phyloP scores from a whole-genome alignment of 2,888 invertebrate genomes.

The Zygaena filipendulae region DNA sequence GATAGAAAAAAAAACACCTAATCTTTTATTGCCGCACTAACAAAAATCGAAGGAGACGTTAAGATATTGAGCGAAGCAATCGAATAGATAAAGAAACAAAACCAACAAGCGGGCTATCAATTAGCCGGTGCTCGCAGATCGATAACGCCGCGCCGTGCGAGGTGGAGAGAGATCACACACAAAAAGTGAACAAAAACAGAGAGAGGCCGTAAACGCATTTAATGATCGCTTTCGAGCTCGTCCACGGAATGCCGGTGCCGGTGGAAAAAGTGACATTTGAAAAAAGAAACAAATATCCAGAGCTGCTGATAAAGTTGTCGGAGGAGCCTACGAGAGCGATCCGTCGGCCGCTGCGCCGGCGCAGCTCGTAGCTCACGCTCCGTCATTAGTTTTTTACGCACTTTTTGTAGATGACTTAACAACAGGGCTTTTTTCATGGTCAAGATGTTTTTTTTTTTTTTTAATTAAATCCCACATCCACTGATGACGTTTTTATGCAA shows the following conservation, averaged over 20 bases:
- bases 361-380: no score
- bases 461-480: no score
- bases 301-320: conserved; percentile 36
- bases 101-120: conserved; percentile 48
- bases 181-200: conserved; percentile 30
- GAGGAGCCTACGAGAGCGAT: conserved; percentile 20
- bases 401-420: no score
- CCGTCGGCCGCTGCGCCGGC: conserved; percentile 12
- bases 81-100: conserved; percentile 26
- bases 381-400: no score
- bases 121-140: conserved; percentile 41
- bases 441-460: no score
- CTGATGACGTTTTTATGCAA: not conserved
- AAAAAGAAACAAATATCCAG: conserved; percentile 26
- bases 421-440: no score
- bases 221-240: conserved; percentile 53
- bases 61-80: no score
- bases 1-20: no score
- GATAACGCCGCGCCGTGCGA: conserved; percentile 37
- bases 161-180: conserved; percentile 26
- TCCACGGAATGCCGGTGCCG: conserved; percentile 36
- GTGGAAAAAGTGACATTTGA: no score
- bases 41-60: conserved; percentile 6
- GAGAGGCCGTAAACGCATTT: conserved; percentile 44
- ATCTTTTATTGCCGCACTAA: no score